Evolutionary conservation across 2,888 invertebrate genomes (phyloP), one percentile per base, ranked within the genome.

Genomic region (Pollenia labialis): DNA sequence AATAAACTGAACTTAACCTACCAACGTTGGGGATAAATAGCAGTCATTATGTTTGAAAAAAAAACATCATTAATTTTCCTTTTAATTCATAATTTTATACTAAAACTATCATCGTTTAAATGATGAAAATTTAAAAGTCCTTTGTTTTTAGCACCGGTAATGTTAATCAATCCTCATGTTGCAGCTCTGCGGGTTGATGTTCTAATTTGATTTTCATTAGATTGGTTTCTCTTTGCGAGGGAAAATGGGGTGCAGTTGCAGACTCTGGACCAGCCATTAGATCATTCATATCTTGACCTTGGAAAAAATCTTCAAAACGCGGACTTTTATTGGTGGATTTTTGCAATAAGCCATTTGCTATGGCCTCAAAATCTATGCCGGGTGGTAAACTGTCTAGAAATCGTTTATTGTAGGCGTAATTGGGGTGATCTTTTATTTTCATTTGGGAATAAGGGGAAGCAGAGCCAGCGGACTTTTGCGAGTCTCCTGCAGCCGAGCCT

Each of bases 261-360:
- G 90, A 87, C 0, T 92, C 90, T 0, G 91, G 86, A 44, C 88
- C 91, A 64, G 90, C 88, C 52, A 92, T 92, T 0, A 92, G 87
- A 8, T 92, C 92, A 46, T 89, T 92, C 89, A 92, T 92, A 46
- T 92, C 92, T 85, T 92, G 92, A 11, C 90, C 90, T 74, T 91
- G 91, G 60, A 92, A 92, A 87, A 92, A 92, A 85, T 92, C 92
- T 89, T 92, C 92, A 72, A 92, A 92, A 64, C 93, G 92, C 44
- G 92, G 92, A 89, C 93, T 93, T 79, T 92, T 92, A 72, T 90
- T 92, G 74, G 92, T 92, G 76, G 93, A 92, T 87, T 93, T 92
- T 81, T 92, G 92, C 12, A 92, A 90, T 86, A 92, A 85, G 0
- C 93, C 92, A 60, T 92, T 92, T 56, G 92, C 93, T 79, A 92